Conservation (phyloP, 1,140 invertebrate species). For the Acyrthosiphon pisum region DNA sequence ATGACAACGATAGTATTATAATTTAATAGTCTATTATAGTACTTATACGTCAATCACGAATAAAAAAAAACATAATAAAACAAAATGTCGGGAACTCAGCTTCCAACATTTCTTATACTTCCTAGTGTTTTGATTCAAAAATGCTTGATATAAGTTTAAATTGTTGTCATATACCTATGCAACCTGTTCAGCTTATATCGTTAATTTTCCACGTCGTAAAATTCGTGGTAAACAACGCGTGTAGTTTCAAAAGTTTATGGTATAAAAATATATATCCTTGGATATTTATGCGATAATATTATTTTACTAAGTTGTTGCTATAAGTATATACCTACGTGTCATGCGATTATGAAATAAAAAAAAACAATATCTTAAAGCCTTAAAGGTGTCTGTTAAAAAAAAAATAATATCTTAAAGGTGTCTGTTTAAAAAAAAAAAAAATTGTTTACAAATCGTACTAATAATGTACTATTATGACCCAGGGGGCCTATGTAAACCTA, state of each 20-base stretch:
- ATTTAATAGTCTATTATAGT: not conserved
- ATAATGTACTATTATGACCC: too few species aligned
- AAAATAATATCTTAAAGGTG: too few species aligned
- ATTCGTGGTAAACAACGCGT: not conserved
- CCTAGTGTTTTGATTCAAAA: not conserved
- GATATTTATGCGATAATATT: too few species aligned
- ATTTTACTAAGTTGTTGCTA: too few species aligned
- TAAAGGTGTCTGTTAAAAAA: too few species aligned
- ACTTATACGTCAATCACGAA: not conserved
- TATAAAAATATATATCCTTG: not conserved
- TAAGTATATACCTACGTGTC: too few species aligned
- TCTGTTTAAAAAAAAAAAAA: not conserved
- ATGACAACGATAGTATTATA: not conserved
- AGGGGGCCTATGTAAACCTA: too few species aligned
- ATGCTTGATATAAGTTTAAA: not conserved
- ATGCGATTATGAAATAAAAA: not conserved
- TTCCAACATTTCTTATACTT: not conserved
- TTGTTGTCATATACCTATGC: not conserved
- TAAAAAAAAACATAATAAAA: not conserved
- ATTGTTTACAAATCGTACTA: not conserved
- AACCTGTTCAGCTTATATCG: not conserved
- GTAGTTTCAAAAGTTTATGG: not conserved
- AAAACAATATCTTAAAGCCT: not conserved
- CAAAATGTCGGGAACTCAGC: not conserved
- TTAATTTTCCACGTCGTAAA: not conserved